A percentile compares a stretch with the other conserved stretches of the same genome.
Conservation (phyloP, 2,888 invertebrate genomes). For the Eulithis prunata region DNA sequence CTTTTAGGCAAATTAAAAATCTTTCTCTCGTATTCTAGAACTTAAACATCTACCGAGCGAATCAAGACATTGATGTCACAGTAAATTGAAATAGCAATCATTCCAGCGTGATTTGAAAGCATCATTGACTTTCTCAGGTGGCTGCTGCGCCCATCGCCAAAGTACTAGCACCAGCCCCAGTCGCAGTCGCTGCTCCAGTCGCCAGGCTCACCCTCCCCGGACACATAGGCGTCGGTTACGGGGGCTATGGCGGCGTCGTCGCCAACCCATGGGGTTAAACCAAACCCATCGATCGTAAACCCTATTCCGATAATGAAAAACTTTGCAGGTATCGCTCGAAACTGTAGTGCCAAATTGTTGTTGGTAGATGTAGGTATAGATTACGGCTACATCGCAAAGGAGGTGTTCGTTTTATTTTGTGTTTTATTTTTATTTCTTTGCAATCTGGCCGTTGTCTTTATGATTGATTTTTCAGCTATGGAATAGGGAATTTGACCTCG, state of each 20-base stretch:
- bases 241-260: conserved; percentile 38
- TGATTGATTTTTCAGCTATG: conserved; percentile 53
- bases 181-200: conserved; percentile 68
- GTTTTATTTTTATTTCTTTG: conserved; percentile 45
- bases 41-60: too few species aligned
- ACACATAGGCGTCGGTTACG: conserved; percentile 42
- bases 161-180: conserved; percentile 63
- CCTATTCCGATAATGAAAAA: conserved; percentile 49
- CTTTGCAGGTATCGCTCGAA: conserved; percentile 25
- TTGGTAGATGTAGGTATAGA: conserved; percentile 35
- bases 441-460: conserved; percentile 49
- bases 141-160: conserved; percentile 36
- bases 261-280: conserved; percentile 75
- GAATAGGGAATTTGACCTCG: conserved; percentile 57
- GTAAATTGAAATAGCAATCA: too few species aligned
- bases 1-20: too few species aligned
- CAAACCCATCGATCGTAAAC: conserved; percentile 48
- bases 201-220: conserved; percentile 57
- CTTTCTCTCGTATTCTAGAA: too few species aligned
- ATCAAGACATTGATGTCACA: too few species aligned
- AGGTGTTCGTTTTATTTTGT: conserved; percentile 17
- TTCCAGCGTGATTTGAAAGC: too few species aligned
- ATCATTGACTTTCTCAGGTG: neutral
- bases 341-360: conserved; percentile 21
- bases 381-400: conserved; percentile 52